Conservation (phyloP, 2,888 invertebrate genomes). For the Dicycla oo region DNA sequence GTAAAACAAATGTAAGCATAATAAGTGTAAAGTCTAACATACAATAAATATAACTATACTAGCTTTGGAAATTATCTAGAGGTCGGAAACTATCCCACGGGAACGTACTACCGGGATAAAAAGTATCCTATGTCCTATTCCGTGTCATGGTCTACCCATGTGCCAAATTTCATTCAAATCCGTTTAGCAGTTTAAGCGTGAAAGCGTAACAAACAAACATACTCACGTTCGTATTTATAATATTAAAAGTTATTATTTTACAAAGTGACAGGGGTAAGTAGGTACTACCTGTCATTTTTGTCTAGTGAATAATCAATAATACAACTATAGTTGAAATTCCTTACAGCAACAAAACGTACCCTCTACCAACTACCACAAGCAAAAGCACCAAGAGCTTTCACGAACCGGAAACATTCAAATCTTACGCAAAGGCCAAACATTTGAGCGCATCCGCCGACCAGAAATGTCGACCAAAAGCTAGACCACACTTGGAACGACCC, state of each 20-base stretch:
- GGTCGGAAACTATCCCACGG: no score
- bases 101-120: no score
- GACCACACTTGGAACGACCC: conserved; percentile 72
- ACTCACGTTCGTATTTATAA: no score
- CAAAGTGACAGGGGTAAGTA: background rate
- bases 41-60: background rate
- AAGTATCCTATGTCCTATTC: no score
- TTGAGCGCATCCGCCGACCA: conserved; percentile 81
- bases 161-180: no score
- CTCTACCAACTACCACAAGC: conserved; percentile 74
- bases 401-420: conserved; percentile 75
- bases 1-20: background rate
- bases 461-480: conserved; percentile 72
- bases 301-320: background rate
- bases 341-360: conserved; percentile 78
- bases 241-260: no score
- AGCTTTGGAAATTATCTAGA: no score
- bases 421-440: conserved; percentile 74
- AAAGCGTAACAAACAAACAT: no score
- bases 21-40: background rate
- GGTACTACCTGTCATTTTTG: background rate
- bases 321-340: background rate
- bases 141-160: no score
- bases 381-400: conserved; percentile 80
- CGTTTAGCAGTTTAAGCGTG: no score